Evolutionary conservation across 2,113 vertebrate species (phyloP).

Genomic region (Sphyrna mokarran): DNA sequence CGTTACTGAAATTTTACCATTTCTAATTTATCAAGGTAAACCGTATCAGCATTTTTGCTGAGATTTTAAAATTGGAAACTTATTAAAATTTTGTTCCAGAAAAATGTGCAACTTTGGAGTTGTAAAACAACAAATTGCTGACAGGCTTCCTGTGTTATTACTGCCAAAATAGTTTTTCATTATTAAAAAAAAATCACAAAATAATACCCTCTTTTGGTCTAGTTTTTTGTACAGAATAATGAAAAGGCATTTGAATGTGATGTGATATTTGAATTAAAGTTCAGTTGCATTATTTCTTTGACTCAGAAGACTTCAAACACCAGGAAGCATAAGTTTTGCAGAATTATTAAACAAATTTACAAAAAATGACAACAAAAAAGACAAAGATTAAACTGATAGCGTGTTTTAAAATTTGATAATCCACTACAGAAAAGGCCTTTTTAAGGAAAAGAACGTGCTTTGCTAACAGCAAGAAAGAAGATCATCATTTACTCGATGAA

Average conservation of each 20-base stretch:
- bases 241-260: slow-evolving; percentile 28
- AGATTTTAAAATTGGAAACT: slow-evolving; percentile 81
- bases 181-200: background rate
- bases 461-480: background rate
- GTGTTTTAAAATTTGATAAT: background rate
- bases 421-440: background rate
- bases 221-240: background rate
- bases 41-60: slow-evolving; percentile 81
- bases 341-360: slow-evolving; percentile 20
- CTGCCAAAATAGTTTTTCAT: background rate
- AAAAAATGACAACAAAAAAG: slow-evolving; percentile 1
- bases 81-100: slow-evolving; percentile 72
- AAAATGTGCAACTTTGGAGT: slow-evolving; percentile 67
- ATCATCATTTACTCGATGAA: background rate
- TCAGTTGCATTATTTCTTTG: slow-evolving; percentile 28
- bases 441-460: background rate
- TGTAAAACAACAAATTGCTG: slow-evolving; percentile 31
- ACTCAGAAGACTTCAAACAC: background rate
- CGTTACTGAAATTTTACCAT: slow-evolving; percentile 88
- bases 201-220: background rate
- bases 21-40: slow-evolving; percentile 86
- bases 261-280: slow-evolving; percentile 37
- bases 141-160: slow-evolving; percentile 5
- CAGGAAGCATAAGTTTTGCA: background rate
- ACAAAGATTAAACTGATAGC: background rate